These are phyloP conservation scores for Falco cherrug DNA, from an alignment of 2,797 vertebrate species.

Conservation along the genomic window DNA sequence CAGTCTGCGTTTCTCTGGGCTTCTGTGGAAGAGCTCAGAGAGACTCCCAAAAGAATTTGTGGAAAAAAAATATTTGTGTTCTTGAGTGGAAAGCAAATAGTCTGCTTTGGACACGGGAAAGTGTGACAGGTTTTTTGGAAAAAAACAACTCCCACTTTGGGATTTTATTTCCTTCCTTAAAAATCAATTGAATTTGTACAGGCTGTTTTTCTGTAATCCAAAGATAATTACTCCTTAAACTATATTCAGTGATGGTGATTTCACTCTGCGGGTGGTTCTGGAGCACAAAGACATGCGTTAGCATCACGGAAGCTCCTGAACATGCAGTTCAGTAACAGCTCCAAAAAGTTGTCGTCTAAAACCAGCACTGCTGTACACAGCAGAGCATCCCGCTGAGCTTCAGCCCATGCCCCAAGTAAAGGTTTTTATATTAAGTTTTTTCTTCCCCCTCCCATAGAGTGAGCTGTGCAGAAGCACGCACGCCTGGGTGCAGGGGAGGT, in stretches of 20 bases:
- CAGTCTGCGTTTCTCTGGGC: not conserved
- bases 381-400: not conserved
- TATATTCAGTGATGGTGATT: not conserved
- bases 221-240: not conserved
- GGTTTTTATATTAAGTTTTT: not conserved
- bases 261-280: not conserved
- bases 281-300: not conserved
- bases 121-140: rapidly evolving
- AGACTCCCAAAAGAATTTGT: rapidly evolving
- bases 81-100: not conserved
- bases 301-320: not conserved
- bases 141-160: not conserved
- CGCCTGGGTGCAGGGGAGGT: rapidly evolving
- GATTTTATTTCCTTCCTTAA: not conserved
- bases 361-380: rapidly evolving
- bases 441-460: not conserved
- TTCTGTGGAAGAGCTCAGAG: not conserved
- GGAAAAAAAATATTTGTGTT: not conserved
- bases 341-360: not conserved
- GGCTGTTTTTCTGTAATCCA: not conserved
- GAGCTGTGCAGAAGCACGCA: not conserved
- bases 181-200: not conserved
- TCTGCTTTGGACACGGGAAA: rapidly evolving
- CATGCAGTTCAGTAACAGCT: not conserved
- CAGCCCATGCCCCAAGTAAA: not conserved